phyloP scores from a whole-genome alignment of 2,888 invertebrate genomes.

The Cerastis rubricosa region DNA sequence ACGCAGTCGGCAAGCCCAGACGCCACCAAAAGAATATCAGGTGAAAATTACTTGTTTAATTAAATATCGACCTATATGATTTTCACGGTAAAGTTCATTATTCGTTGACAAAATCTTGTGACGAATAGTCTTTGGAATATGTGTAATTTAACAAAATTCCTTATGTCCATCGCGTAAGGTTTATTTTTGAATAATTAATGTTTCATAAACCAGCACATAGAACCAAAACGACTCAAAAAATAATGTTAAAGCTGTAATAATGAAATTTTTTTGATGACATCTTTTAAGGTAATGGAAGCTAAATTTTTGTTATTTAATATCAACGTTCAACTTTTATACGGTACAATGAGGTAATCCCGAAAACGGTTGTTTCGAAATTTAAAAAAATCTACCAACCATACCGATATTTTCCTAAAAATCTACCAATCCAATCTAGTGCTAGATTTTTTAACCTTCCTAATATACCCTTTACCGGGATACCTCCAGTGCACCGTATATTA shows the following conservation, averaged over 20 bases:
- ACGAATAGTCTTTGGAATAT: neutral
- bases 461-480: too few relatives aligned
- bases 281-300: neutral
- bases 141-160: neutral
- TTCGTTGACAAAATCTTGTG: neutral
- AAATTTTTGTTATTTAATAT: neutral
- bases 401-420: too few relatives aligned
- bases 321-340: too few relatives aligned
- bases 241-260: too few relatives aligned
- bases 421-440: too few relatives aligned
- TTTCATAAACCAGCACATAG: neutral
- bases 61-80: neutral
- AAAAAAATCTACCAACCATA: too few relatives aligned
- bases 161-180: neutral
- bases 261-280: neutral
- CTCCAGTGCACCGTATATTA: too few relatives aligned
- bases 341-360: too few relatives aligned
- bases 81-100: rapidly evolving
- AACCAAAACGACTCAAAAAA: neutral
- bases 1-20: slow-evolving; percentile 96
- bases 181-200: neutral
- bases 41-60: slow-evolving; percentile 83
- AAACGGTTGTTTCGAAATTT: too few relatives aligned
- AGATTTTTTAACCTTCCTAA: too few relatives aligned
- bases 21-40: slow-evolving; percentile 96